Conservation (phyloP, 2,113 vertebrate genomes). For the Pygoscelis antarcticus region DNA sequence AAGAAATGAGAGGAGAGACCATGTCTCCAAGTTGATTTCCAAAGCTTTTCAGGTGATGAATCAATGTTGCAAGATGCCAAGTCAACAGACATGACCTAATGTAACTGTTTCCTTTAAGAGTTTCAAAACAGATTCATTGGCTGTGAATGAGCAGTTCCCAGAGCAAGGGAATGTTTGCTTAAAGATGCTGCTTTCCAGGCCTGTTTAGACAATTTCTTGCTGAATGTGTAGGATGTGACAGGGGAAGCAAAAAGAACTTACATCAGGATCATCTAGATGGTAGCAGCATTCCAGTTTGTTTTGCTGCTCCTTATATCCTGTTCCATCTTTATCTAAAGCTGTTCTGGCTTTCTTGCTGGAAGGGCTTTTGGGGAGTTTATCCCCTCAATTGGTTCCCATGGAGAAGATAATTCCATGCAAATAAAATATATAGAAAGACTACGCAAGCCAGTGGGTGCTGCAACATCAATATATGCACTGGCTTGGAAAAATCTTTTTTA, state of each 20-base stretch:
- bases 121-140: conserved; percentile 13
- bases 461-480: not conserved
- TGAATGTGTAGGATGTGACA: not conserved
- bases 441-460: not conserved
- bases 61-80: not conserved
- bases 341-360: not conserved
- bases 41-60: conserved; percentile 1
- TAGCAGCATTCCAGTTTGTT: not conserved
- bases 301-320: not conserved
- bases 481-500: not conserved
- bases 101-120: not conserved
- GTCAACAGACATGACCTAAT: conserved; percentile 16
- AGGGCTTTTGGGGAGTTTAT: not conserved
- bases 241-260: not conserved
- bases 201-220: not conserved
- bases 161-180: not conserved
- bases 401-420: not conserved
- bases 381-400: not conserved
- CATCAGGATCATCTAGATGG: not conserved
- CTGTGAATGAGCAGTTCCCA: not conserved
- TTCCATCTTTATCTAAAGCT: not conserved
- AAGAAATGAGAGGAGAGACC: not conserved
- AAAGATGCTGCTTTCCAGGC: not conserved
- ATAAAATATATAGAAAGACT: not conserved
- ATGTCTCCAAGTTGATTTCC: not conserved